phyloP scores from a whole-genome alignment of 2,888 invertebrate genomes.

The Amphipyra berbera region DNA sequence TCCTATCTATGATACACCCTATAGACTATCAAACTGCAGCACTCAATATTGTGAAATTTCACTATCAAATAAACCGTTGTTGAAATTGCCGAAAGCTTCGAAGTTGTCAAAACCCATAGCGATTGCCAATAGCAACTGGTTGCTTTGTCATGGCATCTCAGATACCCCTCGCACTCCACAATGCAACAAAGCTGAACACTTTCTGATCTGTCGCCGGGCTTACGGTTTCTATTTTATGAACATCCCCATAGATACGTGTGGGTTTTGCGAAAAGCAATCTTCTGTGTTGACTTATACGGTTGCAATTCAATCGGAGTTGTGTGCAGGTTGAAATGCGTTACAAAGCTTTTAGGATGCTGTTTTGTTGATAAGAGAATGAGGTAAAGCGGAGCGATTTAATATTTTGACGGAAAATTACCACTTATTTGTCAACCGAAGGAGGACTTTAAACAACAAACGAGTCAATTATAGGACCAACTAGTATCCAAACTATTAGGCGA shows the following conservation, averaged over 20 bases:
- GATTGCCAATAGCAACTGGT: conserved; percentile 50
- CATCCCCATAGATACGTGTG: conserved; percentile 44
- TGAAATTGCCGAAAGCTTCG: background rate
- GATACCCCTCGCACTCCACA: conserved; percentile 45
- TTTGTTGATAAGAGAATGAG: conserved; percentile 9
- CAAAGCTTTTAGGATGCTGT: conserved; percentile 31
- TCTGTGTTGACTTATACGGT: conserved; percentile 35
- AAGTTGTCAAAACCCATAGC: conserved; percentile 30
- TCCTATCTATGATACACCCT: too few relatives aligned
- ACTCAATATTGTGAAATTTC: background rate
- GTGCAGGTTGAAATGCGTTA: conserved; percentile 40
- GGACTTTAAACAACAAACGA: too few relatives aligned
- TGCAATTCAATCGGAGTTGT: conserved; percentile 38
- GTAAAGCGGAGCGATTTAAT: conserved; percentile 6
- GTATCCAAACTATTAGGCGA: too few relatives aligned
- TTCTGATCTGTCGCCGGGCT: conserved; percentile 55
- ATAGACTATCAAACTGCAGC: too few relatives aligned
- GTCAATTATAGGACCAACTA: too few relatives aligned
- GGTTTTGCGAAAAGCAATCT: conserved; percentile 43
- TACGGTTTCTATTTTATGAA: conserved; percentile 59
- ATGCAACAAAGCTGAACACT: conserved; percentile 60
- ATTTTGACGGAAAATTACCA: too few relatives aligned
- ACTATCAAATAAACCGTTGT: background rate
- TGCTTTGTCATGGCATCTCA: conserved; percentile 39
- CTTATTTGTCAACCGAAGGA: too few relatives aligned